Base-by-base conservation (phyloP, 2,888 invertebrate species). In the Lottia scabra region DNA sequence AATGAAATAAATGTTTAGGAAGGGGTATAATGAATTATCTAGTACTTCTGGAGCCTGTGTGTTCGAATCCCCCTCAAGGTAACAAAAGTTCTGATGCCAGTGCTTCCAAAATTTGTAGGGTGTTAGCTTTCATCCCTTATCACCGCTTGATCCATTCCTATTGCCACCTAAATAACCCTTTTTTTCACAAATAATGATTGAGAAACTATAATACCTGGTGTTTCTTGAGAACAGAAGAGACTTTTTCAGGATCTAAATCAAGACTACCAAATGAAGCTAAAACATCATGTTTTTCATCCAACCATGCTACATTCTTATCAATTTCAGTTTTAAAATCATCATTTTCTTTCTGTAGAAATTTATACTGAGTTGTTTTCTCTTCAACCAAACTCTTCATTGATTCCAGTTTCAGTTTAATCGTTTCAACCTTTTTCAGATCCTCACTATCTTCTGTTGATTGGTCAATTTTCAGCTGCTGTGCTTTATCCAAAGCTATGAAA, bases 381-480 rank as follows among this genome's bases (percentile, higher is more conserved):
- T 97, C 96, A 0, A 97, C 95, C 1, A 94, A 91, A 84, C 95
- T 92, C 86, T 95, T 92, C 4, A 97, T 90, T 56, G 56, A 23
- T 56, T 56, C 56, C 92, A 19, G 19, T 45, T 64, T 30, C 8
- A 67, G 27, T 6, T 62, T 38, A 15, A 38, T 77, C 16, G 83
- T 90, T 79, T 96, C 95, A 86, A 75, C 75, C 88, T 96, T 96
- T 26, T 97, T 88, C 0, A 94, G 94, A 84, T 96, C 96, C 27
- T 97, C 87, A 81, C 96, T 94, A 86, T 96, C 95, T 80, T 93
- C 93, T 83, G 96, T 69, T 15, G 78, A 79, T 70, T 82, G 79
- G 73, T 97, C 97, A 0, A 94, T 94, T 0, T 96, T 96, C 45
- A 98, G 97, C 88, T 96, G 95, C 85, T 96, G 95, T 0, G 97